Evolutionary conservation across 2,113 vertebrate genomes (phyloP).

Genomic region (Gallinago paraguaiae): DNA sequence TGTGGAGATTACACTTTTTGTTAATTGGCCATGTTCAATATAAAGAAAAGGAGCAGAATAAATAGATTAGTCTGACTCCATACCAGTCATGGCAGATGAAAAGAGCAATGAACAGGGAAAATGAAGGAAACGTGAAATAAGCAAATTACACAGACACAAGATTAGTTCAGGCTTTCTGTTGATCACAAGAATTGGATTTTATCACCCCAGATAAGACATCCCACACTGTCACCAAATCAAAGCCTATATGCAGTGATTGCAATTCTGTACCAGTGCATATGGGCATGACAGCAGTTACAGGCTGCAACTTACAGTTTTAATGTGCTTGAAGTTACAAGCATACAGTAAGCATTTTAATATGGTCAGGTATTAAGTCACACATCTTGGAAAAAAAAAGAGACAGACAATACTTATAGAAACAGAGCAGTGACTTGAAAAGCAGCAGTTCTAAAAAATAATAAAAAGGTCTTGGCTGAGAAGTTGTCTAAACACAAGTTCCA

Average conservation of each 20-base stretch:
- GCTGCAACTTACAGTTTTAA: neutral
- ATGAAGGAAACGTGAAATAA: constrained; percentile 44
- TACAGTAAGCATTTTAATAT: neutral
- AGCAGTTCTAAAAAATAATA: neutral
- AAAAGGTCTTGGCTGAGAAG: neutral
- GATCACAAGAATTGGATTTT: constrained; percentile 39
- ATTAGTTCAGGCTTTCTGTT: constrained; percentile 38
- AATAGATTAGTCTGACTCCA: constrained; percentile 12
- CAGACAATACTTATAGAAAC: neutral
- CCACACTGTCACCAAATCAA: neutral
- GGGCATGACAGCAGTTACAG: neutral
- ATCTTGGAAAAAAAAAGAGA: neutral
- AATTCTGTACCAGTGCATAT: neutral
- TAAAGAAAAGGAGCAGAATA: constrained; percentile 26
- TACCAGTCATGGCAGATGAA: constrained; percentile 12
- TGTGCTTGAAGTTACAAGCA: neutral
- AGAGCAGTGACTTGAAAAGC: neutral
- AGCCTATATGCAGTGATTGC: neutral
- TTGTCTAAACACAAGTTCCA: neutral
- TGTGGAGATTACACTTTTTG: neutral
- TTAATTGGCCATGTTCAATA: constrained; percentile 5
- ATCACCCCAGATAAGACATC: constrained; percentile 13
- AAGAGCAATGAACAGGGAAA: constrained; percentile 5
- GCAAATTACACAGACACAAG: constrained; percentile 39
- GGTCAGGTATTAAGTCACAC: neutral